Conservation (phyloP, 2,113 vertebrate species). For the Bostrychus sinensis region DNA sequence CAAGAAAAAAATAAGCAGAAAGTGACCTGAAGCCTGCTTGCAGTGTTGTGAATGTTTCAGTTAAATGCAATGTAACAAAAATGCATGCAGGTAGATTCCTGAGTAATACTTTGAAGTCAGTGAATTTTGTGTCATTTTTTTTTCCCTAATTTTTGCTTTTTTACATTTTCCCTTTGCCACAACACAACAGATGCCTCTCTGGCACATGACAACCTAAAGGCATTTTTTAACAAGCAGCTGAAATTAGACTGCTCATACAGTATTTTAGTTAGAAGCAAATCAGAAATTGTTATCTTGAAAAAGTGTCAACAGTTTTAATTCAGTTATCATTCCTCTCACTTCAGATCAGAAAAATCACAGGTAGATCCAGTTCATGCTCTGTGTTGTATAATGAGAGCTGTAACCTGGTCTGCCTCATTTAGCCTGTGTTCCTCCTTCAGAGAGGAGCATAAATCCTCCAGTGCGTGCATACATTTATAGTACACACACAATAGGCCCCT, state of each 20-base stretch:
- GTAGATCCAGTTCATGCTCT: conserved; percentile 44
- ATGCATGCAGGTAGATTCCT: too few relatives aligned
- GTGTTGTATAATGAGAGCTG: conserved; percentile 59
- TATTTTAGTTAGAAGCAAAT: not conserved
- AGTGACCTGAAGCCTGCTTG: not conserved
- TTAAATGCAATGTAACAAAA: conserved; percentile 20
- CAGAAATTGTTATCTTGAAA: not conserved
- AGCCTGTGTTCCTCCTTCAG: conserved; percentile 60
- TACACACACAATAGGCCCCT: conserved; percentile 43
- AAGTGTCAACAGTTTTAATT: not conserved
- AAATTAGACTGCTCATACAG: not conserved
- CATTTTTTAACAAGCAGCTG: not conserved
- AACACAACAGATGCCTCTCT: not conserved
- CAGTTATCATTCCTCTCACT: not conserved
- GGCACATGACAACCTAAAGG: not conserved
- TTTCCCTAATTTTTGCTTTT: not conserved
- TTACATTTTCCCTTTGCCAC: not conserved
- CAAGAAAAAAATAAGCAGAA: too few relatives aligned
- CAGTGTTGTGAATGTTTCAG: conserved; percentile 15
- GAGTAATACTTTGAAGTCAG: too few relatives aligned
- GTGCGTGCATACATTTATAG: conserved; percentile 41
- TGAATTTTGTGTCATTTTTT: not conserved
- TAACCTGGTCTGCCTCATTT: conserved; percentile 70
- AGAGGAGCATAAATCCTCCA: conserved; percentile 15
- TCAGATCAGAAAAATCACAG: conserved; percentile 45